Base-by-base conservation (phyloP, 2,888 invertebrate species). In the Meteorus colon region DNA sequence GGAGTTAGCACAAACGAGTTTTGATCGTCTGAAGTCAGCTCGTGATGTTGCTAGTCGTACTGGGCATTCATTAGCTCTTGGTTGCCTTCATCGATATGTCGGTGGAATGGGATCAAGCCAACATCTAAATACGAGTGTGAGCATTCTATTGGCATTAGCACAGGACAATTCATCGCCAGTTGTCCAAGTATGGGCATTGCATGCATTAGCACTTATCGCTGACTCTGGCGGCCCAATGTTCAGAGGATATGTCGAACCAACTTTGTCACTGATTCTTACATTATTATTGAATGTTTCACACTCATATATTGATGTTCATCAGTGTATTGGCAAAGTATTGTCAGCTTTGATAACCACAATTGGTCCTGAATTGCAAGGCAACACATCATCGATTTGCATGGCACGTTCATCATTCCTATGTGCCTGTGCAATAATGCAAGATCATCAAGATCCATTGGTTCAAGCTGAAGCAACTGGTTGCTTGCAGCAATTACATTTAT, bases 221-320 rank as follows among this genome's bases (percentile, higher is more conserved):
- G 98, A 99, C 90, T 98, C 98, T 0, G 98, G 99, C 0, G 99
- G 99, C 0, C 99, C 99, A 0, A 98, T 99, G 98, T 99, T 99
- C 91, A 93, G 98, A 29, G 94, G 97, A 34, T 99, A 98, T 90
- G 98, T 99, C 24, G 99, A 99, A 87, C 97, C 98, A 0, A 96
- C 97, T 0, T 91, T 99, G 73, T 96, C 96, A 12, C 91, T 98
- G 70, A 95, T 96, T n/a, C 90, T 99, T 77, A 97, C 97, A 86
- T 92, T 98, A 73, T 91, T 98, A 72, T 92, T 98, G 79, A 94
- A 94, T 73, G 96, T 98, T n/a, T 96, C 98, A 5, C 96, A 97
- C 55, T 96, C 96, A 76, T 93, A 95, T 85, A 96, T 96, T 48
- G 98, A 98, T 88, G 94, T 98, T 27, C 97, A 97, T 89, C 96